These are phyloP conservation scores for Hesperophylax magnus DNA, from an alignment of 1,140 invertebrate species.

Conservation along the genomic window DNA sequence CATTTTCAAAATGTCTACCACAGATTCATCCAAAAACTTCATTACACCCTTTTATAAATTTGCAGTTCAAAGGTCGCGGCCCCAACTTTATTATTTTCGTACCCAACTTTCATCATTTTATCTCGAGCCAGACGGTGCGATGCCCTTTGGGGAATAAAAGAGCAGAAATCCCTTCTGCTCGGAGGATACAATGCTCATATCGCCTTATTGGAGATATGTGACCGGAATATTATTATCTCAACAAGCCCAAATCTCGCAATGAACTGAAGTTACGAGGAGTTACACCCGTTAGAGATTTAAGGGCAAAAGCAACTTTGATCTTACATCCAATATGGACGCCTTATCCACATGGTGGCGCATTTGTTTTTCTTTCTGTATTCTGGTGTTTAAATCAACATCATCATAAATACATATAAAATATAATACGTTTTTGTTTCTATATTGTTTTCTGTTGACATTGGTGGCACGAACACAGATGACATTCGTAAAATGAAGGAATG, in stretches of 20 bases:
- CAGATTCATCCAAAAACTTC: too few species aligned
- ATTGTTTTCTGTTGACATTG: neutral
- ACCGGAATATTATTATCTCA: constrained; percentile 22
- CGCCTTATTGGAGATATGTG: constrained; percentile 26
- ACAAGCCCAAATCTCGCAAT: neutral
- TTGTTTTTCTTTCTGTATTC: neutral
- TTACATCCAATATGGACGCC: neutral
- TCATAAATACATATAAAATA: neutral
- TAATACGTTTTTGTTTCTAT: neutral
- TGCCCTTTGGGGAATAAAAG: neutral
- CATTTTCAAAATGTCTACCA: too few species aligned
- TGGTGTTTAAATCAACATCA: neutral
- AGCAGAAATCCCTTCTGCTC: neutral
- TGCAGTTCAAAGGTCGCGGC: too few species aligned
- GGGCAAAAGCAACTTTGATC: neutral
- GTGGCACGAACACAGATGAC: too few species aligned
- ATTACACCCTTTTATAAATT: too few species aligned
- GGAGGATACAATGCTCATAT: neutral
- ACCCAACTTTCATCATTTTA: constrained; percentile 9
- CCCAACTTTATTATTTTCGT: constrained; percentile 4
- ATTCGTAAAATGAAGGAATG: too few species aligned
- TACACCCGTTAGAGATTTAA: neutral
- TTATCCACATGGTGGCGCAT: neutral
- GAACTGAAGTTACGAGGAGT: neutral
- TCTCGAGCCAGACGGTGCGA: constrained; percentile 3